Evolutionary conservation across 2,113 vertebrate genomes (phyloP).

Genomic region (Capricornis sumatraensis): DNA sequence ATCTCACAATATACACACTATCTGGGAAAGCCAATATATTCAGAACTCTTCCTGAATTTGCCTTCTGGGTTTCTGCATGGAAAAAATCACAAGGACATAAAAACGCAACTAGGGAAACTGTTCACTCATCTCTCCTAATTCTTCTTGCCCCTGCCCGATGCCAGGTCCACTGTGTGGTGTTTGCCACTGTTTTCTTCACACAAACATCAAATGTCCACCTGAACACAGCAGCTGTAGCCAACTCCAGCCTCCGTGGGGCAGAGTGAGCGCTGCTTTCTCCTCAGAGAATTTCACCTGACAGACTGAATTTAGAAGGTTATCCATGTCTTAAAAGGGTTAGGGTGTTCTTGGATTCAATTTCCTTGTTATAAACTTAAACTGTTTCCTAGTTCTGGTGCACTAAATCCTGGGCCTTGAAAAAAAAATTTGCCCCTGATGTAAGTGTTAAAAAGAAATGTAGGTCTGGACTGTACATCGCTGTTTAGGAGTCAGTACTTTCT

Average conservation of each 20-base stretch:
- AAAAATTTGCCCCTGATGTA: neutral
- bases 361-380: neutral
- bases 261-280: neutral
- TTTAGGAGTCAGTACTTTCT: neutral
- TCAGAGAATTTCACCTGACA: neutral
- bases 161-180: neutral
- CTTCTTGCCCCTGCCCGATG: too few relatives aligned
- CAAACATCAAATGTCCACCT: neutral
- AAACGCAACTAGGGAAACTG: neutral
- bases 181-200: neutral
- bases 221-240: neutral
- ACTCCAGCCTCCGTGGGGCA: neutral
- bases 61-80: neutral
- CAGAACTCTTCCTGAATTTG: neutral
- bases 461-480: neutral
- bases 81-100: neutral
- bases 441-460: neutral
- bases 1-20: neutral
- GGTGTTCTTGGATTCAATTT: slow-evolving; percentile 48
- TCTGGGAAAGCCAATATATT: neutral
- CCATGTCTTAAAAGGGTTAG: neutral
- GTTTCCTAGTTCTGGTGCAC: slow-evolving; percentile 21
- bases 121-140: neutral
- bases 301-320: slow-evolving; percentile 46
- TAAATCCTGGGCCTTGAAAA: neutral